These are phyloP conservation scores for Gallinago stenura DNA, from an alignment of 2,797 vertebrate genomes.

Conservation along the genomic window DNA sequence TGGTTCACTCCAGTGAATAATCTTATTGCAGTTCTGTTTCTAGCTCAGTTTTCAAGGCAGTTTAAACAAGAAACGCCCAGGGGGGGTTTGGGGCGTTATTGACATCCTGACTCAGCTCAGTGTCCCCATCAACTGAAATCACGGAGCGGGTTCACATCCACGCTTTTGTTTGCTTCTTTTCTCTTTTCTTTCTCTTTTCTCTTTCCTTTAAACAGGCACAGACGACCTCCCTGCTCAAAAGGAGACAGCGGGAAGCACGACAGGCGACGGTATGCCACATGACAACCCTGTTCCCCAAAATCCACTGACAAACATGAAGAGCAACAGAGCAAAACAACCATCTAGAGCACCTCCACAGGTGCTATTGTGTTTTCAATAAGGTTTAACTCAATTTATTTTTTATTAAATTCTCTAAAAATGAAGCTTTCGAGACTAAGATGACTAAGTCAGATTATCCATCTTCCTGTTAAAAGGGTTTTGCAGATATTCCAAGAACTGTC, in stretches of 20 bases:
- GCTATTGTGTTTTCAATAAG: neutral
- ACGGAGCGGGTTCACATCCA: neutral
- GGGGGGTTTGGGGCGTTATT: neutral
- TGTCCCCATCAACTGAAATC: neutral
- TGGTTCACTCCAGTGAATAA: neutral
- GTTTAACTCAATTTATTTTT: neutral
- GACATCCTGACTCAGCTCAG: neutral
- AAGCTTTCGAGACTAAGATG: neutral
- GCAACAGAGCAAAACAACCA: rapidly evolving
- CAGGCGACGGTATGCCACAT: neutral
- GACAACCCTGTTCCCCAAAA: neutral
- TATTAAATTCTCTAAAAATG: neutral
- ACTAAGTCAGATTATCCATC: neutral
- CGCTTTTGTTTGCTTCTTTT: rapidly evolving
- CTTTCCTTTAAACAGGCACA: neutral
- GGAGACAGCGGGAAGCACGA: rapidly evolving
- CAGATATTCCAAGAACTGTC: conserved; percentile 35
- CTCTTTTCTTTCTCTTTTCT: neutral
- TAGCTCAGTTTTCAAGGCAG: neutral
- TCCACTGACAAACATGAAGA: neutral
- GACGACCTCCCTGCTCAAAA: neutral
- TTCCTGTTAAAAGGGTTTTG: neutral
- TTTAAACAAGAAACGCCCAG: neutral
- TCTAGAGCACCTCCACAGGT: neutral
- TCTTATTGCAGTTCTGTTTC: neutral